Percentiles rank a stretch among this genome's conserved stretches.
phyloP scores from a whole-genome alignment of 2,888 invertebrate species.

The Belgica antarctica region DNA sequence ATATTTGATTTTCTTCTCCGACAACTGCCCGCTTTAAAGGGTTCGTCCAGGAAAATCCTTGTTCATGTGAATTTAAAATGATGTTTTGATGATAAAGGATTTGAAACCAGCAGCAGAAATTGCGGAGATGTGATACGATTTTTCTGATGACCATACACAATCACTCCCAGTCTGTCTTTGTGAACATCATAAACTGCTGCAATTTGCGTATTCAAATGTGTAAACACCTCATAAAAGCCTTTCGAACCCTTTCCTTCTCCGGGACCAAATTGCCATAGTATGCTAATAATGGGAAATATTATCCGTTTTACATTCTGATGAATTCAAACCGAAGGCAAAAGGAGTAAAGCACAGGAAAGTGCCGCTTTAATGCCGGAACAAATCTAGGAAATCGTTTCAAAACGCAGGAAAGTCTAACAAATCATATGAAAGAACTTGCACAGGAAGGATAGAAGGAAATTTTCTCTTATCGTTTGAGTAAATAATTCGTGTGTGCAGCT shows the following conservation, averaged over 20 bases:
- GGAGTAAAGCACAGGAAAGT: slow-evolving; percentile 26
- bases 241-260: not conserved
- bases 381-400: slow-evolving; percentile 41
- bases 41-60: not conserved
- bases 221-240: slow-evolving; percentile 21
- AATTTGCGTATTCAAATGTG: slow-evolving; percentile 26
- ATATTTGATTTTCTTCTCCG: slow-evolving; percentile 31
- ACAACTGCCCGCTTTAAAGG: not conserved
- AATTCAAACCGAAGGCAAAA: not conserved
- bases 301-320: slow-evolving; percentile 18
- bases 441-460: not conserved
- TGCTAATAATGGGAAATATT: slow-evolving; percentile 12
- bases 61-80: slow-evolving; percentile 16
- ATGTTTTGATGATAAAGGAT: slow-evolving; percentile 11
- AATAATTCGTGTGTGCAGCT: not conserved
- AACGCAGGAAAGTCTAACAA: slow-evolving; percentile 17
- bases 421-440: slow-evolving; percentile 10
- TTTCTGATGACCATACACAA: slow-evolving; percentile 37
- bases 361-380: slow-evolving; percentile 38
- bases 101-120: not conserved
- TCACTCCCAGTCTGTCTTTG: not conserved
- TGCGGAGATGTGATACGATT: not conserved
- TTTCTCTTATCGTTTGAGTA: slow-evolving; percentile 17
- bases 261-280: not conserved
- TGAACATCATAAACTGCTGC: not conserved